Evolutionary conservation across 2,888 invertebrate genomes (phyloP).

Genomic region (Scrobipalpa atriplicella): DNA sequence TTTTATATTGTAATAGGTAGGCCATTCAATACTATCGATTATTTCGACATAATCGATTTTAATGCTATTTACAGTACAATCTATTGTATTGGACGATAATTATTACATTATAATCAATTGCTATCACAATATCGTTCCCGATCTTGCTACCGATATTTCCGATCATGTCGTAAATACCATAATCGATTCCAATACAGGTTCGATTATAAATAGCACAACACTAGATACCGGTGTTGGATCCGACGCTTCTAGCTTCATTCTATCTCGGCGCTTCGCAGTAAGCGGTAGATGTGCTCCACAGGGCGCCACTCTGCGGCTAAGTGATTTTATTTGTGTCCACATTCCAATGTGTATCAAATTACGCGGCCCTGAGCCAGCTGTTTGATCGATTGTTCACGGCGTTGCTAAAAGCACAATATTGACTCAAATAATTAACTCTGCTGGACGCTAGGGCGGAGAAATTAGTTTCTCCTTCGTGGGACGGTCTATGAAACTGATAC

Average conservation of each 20-base stretch:
- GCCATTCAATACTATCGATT: too few relatives aligned
- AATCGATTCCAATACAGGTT: too few relatives aligned
- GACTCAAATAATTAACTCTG: slow-evolving; percentile 60
- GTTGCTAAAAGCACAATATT: slow-evolving; percentile 70
- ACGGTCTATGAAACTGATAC: slow-evolving; percentile 22
- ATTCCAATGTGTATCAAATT: slow-evolving; percentile 81
- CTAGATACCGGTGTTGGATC: slow-evolving; percentile 38
- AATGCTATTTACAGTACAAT: too few relatives aligned
- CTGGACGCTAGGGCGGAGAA: slow-evolving; percentile 30
- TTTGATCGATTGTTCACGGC: slow-evolving; percentile 72
- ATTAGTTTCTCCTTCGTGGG: slow-evolving; percentile 21
- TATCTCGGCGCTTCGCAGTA: slow-evolving; percentile 42
- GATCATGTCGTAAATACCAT: too few relatives aligned
- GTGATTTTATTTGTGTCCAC: slow-evolving; percentile 83
- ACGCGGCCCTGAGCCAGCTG: slow-evolving; percentile 72
- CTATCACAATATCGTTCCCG: too few relatives aligned
- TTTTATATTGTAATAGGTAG: too few relatives aligned
- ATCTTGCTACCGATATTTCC: too few relatives aligned
- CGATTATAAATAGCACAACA: too few relatives aligned
- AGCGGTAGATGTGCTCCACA: slow-evolving; percentile 70
- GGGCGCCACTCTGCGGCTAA: slow-evolving; percentile 78
- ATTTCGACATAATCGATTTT: too few relatives aligned
- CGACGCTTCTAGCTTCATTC: slow-evolving; percentile 42
- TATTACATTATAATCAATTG: too few relatives aligned
- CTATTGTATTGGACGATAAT: too few relatives aligned